Evolutionary conservation across 2,113 vertebrate genomes (phyloP).

Genomic region (Brienomyrus longianalis): DNA sequence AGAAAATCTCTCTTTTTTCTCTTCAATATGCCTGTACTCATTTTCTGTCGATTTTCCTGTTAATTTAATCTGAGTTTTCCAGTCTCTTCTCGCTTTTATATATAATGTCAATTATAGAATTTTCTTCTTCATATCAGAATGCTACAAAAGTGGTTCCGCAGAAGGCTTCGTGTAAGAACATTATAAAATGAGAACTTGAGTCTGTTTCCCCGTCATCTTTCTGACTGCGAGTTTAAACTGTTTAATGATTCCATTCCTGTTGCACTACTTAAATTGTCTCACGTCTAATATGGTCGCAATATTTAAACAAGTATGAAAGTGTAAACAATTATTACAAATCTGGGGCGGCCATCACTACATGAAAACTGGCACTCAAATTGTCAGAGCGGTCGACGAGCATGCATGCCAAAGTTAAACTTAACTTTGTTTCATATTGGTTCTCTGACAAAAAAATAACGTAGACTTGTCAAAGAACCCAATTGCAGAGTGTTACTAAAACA

Average conservation of each 20-base stretch:
- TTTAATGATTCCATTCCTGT: neutral
- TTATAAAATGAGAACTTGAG: slow-evolving; percentile 12
- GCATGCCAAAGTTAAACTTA: slow-evolving; percentile 1
- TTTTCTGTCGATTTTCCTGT: neutral
- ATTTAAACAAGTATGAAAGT: slow-evolving; percentile 7
- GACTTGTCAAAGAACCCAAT: neutral
- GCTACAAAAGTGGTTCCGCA: neutral
- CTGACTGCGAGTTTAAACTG: neutral
- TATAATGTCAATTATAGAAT: neutral
- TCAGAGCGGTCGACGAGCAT: neutral
- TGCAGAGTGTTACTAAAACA: neutral
- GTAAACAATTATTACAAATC: neutral
- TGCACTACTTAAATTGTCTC: neutral
- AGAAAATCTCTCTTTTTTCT: neutral
- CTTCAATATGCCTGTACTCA: neutral
- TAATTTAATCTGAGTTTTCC: neutral
- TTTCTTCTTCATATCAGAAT: slow-evolving; percentile 6
- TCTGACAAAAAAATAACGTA: neutral
- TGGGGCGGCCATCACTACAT: neutral
- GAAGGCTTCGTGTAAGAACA: neutral
- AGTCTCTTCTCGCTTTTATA: neutral
- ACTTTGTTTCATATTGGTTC: neutral
- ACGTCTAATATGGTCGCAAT: neutral
- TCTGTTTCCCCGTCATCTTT: neutral
- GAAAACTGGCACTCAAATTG: neutral